A percentile compares a stretch with the other conserved stretches of the same genome.
Conservation (phyloP, 1,140 invertebrate genomes). For the Cydia pomonella region DNA sequence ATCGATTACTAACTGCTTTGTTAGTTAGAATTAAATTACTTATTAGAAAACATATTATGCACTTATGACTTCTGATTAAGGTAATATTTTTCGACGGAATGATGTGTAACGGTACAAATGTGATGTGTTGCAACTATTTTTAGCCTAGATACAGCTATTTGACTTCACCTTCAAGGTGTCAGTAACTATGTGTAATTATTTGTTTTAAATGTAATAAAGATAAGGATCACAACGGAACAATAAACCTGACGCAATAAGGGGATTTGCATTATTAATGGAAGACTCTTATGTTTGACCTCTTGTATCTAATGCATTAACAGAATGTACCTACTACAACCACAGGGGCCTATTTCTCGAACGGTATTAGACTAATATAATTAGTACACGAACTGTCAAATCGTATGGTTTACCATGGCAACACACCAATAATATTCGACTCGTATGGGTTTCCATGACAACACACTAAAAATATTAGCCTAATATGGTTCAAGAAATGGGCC, state of each 20-base stretch:
- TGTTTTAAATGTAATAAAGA: constrained; percentile 14
- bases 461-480: too few species aligned
- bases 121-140: not conserved
- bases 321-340: too few species aligned
- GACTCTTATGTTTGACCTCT: not conserved
- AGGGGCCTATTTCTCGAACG: too few species aligned
- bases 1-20: not conserved
- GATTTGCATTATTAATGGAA: not conserved
- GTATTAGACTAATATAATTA: too few species aligned
- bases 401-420: too few species aligned
- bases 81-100: not conserved
- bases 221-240: not conserved
- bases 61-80: not conserved
- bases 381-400: too few species aligned
- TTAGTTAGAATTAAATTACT: not conserved
- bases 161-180: not conserved
- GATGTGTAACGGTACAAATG: not conserved
- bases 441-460: too few species aligned
- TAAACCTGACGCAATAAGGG: not conserved
- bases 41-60: not conserved
- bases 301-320: too few species aligned
- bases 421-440: too few species aligned
- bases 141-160: constrained; percentile 8
- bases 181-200: not conserved
- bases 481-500: too few species aligned